phyloP scores from a whole-genome alignment of 2,797 vertebrate genomes.

The Toxotes lorentzi region DNA sequence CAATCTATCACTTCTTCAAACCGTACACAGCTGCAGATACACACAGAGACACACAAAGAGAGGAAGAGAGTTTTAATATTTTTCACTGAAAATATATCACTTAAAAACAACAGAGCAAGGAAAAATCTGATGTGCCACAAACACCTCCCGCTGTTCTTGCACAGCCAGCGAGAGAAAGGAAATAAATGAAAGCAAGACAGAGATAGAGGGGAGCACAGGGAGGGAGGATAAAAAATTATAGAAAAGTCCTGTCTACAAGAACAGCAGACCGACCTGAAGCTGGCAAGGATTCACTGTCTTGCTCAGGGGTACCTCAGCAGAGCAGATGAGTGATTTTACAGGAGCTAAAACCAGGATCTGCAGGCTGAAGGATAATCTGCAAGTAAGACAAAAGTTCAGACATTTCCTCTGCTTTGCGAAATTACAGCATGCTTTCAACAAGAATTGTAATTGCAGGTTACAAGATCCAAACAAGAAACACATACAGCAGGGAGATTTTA shows the following conservation, averaged over 20 bases:
- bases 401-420: slow-evolving; percentile 40
- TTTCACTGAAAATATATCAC: slow-evolving; percentile 52
- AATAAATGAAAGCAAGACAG: slow-evolving; percentile 54
- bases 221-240: slow-evolving; percentile 6
- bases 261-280: slow-evolving; percentile 16
- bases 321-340: slow-evolving; percentile 20
- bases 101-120: slow-evolving; percentile 31
- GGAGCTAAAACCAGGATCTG: background rate
- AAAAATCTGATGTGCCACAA: slow-evolving; percentile 25
- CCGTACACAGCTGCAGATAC: slow-evolving; percentile 17
- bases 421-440: slow-evolving; percentile 57
- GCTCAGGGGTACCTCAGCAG: slow-evolving; percentile 48
- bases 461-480: slow-evolving; percentile 65
- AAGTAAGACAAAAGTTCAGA: slow-evolving; percentile 37
- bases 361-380: slow-evolving; percentile 23
- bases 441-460: slow-evolving; percentile 66
- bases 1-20: slow-evolving; percentile 34
- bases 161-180: slow-evolving; percentile 45
- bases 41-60: slow-evolving; percentile 22
- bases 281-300: slow-evolving; percentile 19
- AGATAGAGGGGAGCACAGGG: slow-evolving; percentile 22
- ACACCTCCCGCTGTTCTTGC: slow-evolving; percentile 57
- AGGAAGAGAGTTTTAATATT: slow-evolving; percentile 44
- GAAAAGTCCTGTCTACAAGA: slow-evolving; percentile 13
- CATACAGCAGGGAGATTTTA: slow-evolving; percentile 52